Evolutionary conservation across 1,140 invertebrate genomes (phyloP), one percentile per base, ranked within the genome.

Genomic region (Oedothorax gibbosus): DNA sequence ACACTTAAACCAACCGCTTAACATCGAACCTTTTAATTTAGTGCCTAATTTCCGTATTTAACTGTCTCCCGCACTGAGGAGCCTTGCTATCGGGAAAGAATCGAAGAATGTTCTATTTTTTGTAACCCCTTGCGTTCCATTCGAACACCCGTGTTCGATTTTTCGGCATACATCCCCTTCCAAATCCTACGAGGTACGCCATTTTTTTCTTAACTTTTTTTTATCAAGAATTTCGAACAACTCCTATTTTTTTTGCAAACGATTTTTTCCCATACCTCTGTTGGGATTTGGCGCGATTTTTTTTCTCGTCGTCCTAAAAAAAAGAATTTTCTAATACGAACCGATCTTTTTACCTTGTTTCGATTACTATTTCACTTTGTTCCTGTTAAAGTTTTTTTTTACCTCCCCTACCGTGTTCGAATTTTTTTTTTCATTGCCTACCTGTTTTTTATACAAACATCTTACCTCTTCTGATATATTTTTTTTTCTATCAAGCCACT

Each of bases 11-110:
- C 69, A n/a, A 71, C 72, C 68, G 65, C 54, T 81, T 81, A 84
- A 75, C 81, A 84, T 76, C 60, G 56, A 84, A 84, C 60, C 68
- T 75, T 84, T 84, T 84, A 84, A 84, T 84, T 84, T 76, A 65
- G 81, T 56, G 76, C 69, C 81, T 84, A 84, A 84, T 84, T 84
- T 84, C 81, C 81, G 81, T 84, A 84, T 84, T 84, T 76, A 73
- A 84, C 81, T 75, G 72, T 53, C 80, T 73, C 80, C 11, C 10
- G 71, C 51, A 84, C 56, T 18, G 60, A 68, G 56, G 49, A 73
- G 64, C 68, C 54, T 21, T 2, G 21, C 81, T 84, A 75, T 15
- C 64, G 51, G 80, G 69, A 66, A 62, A 79, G 60, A 60, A 79
- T 20, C 35, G 68, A 79, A 79, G 64, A 79, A 79, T 79, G 64